Percentiles rank a stretch among this genome's conserved stretches.
Evolutionary conservation across 2,113 vertebrate genomes (phyloP).

Genomic region (Seriola aureovittata): DNA sequence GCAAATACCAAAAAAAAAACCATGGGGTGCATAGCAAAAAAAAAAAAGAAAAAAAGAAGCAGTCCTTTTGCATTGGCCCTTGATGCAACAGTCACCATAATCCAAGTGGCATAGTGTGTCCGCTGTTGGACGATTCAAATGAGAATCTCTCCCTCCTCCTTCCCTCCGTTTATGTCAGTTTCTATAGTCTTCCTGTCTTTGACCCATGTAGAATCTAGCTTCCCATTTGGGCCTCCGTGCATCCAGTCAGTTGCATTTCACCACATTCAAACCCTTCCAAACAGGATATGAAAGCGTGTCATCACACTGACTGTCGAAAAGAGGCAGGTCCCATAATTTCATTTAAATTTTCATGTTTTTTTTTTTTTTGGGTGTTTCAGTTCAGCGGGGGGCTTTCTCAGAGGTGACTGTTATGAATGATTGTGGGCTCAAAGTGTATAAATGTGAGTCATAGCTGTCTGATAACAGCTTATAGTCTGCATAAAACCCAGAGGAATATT

Average conservation of each 20-base stretch:
- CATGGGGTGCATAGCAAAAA: constrained; percentile 58
- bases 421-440: constrained; percentile 63
- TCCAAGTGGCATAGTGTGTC: constrained; percentile 88
- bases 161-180: constrained; percentile 71
- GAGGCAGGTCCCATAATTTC: constrained; percentile 69
- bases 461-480: constrained; percentile 46
- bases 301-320: constrained; percentile 69
- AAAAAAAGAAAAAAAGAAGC: constrained; percentile 35
- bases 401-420: constrained; percentile 52
- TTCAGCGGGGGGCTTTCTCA: constrained; percentile 47
- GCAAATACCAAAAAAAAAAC: constrained; percentile 66
- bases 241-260: constrained; percentile 77
- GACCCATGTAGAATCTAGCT: constrained; percentile 83
- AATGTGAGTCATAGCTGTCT: constrained; percentile 56
- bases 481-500: constrained; percentile 59
- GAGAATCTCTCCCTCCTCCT: constrained; percentile 75
- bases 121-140: constrained; percentile 77
- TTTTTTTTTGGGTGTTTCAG: constrained; percentile 42
- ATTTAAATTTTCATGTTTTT: constrained; percentile 67
- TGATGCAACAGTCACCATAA: constrained; percentile 84
- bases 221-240: constrained; percentile 79
- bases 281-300: constrained; percentile 80
- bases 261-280: constrained; percentile 70
- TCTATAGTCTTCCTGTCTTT: constrained; percentile 81
- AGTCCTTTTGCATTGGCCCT: constrained; percentile 70